Evolutionary conservation across 2,888 invertebrate genomes (phyloP), one percentile per base, ranked within the genome.

Genomic region (Drosophila peninsularis): DNA sequence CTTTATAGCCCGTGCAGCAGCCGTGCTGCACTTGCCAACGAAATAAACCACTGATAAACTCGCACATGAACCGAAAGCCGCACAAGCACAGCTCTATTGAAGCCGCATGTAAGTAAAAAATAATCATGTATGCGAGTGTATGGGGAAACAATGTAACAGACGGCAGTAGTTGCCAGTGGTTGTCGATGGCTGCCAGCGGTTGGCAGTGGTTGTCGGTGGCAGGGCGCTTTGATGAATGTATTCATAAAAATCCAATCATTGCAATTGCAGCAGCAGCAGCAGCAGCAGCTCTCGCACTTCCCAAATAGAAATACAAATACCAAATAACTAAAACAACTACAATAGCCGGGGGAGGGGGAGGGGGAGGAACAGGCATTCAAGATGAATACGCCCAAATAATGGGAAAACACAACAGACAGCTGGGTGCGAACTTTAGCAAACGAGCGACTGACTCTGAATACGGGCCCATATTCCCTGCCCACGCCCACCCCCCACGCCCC

Each of bases 191-290:
- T 50, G 50, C 13, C 50, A 19, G 36, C 37, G 50, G 39, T 34
- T 53, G 52, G 13, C 37, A 27, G 52, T 24, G 52, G 52, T 53
- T 65, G 44, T 34, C 68, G 56, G 49, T 49, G 65, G 63, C 41
- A 56, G 53, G 39, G 64, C 58, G 67, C 63, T 87, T 85, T 89
- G 89, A 89, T 86, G 86, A 86, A 89, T 86, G 86, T 89, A 85
- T 86, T 86, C 86, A 86, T 89, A 89, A 86, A 86, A 86, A 86
- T 86, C 88, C 86, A 86, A 86, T 86, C 86, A 89, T 80, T 89
- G 89, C 89, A 89, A 85, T 89, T 89, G 85, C 88, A 80, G 11
- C 45, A 45, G 45, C n/a, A 45, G 5, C 45, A 45, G n/a, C 27
- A 44, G 42, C 21, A 52, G 64, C 36, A 37, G 34, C 27, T 19